Evolutionary conservation across 1,140 invertebrate genomes (phyloP).

Genomic region (Drosophila nigrodunni): DNA sequence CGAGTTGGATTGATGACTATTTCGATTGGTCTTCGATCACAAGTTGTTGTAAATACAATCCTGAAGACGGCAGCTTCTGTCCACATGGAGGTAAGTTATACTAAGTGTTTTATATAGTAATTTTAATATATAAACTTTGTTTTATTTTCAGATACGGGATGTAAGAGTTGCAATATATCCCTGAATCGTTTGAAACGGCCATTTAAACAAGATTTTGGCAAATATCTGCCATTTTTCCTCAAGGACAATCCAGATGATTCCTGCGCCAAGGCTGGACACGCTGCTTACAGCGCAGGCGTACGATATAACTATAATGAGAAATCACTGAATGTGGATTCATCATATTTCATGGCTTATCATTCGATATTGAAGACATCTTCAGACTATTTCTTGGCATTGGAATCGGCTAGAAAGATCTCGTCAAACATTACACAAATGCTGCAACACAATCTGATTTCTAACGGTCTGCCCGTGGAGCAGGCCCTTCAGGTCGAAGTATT

Average conservation of each 20-base stretch:
- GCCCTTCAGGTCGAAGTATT: constrained; percentile 92
- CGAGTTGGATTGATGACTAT: constrained; percentile 99
- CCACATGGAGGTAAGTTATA: constrained; percentile 86
- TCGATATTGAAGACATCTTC: constrained; percentile 95
- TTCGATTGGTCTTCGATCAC: constrained; percentile 92
- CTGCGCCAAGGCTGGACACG: constrained; percentile 95
- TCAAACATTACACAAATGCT: constrained; percentile 93
- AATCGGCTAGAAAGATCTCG: constrained; percentile 91
- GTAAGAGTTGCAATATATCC: constrained; percentile 59
- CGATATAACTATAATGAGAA: constrained; percentile 86
- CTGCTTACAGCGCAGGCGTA: constrained; percentile 91
- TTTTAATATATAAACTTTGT: constrained; percentile 12
- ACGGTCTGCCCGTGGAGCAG: constrained; percentile 80
- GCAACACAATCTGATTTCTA: constrained; percentile 86
- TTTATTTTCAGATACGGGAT: constrained; percentile 68
- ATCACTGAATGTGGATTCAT: constrained; percentile 87
- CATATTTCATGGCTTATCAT: constrained; percentile 98
- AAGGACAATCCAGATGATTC: constrained; percentile 93
- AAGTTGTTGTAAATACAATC: constrained; percentile 88
- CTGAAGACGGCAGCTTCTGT: constrained; percentile 88
- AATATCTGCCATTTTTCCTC: constrained; percentile 94
- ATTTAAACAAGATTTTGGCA: constrained; percentile 88
- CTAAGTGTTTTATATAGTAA: constrained; percentile 11
- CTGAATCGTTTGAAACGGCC: constrained; percentile 86
- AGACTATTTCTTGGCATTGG: constrained; percentile 96